phyloP scores from a whole-genome alignment of 2,888 invertebrate genomes.

The Gari tellinella region DNA sequence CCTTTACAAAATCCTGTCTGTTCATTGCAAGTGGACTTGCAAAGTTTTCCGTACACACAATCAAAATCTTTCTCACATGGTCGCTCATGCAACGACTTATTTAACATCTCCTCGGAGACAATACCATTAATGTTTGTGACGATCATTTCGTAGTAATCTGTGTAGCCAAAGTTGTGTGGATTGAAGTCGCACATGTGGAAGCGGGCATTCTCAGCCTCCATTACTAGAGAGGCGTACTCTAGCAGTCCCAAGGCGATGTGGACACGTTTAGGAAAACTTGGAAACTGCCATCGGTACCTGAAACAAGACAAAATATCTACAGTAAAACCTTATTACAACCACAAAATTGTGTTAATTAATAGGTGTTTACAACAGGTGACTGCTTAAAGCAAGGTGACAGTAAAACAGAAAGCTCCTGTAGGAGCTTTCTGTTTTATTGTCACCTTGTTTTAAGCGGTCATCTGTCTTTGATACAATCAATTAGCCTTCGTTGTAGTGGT shows the following conservation, averaged over 20 bases:
- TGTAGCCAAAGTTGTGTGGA: constrained; percentile 72
- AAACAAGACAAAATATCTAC: background rate
- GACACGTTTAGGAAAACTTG: constrained; percentile 72
- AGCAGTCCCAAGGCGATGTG: constrained; percentile 77
- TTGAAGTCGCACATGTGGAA: constrained; percentile 78
- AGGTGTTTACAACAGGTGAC: no score
- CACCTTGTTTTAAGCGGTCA: no score
- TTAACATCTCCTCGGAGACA: constrained; percentile 66
- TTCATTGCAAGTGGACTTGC: constrained; percentile 71
- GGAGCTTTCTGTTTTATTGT: no score
- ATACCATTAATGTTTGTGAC: constrained; percentile 66
- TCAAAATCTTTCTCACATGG: constrained; percentile 67
- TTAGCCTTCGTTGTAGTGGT: no score
- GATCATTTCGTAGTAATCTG: constrained; percentile 68
- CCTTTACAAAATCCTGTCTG: constrained; percentile 62
- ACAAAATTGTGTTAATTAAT: no score
- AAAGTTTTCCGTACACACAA: constrained; percentile 71
- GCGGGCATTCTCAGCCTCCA: constrained; percentile 69
- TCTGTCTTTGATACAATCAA: no score
- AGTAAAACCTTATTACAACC: background rate
- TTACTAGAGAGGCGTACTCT: constrained; percentile 73
- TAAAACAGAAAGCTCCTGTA: no score
- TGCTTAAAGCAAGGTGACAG: no score
- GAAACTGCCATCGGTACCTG: constrained; percentile 74
- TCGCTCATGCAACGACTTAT: constrained; percentile 47